Evolutionary conservation across 2,113 vertebrate species (phyloP), one percentile per base, ranked within the genome.

Genomic region (Ictidomys tridecemlineatus): DNA sequence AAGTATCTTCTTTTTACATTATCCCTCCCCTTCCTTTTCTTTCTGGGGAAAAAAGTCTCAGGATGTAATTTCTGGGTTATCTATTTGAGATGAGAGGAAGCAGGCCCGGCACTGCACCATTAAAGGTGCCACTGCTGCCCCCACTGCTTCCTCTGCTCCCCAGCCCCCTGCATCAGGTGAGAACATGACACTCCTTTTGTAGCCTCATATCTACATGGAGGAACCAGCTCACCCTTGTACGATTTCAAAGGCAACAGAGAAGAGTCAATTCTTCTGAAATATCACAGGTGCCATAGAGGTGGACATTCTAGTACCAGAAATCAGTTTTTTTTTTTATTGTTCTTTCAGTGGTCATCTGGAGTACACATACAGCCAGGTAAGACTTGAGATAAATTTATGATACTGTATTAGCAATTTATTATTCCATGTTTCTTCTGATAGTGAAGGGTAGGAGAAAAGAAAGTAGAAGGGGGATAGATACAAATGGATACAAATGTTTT

Each of bases 51-150:
- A 11, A 90, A 77, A 61, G 30, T 94, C 92, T 94, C 72, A 93
- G 95, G 93, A 92, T 97, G 80, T 93, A 95, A 97, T 97, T 98
- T 94, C 95, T 95, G 69, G 83, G 92, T 97, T 94, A 84, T 97
- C 76, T 89, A n/a, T 61, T 39, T 48, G 79, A 28, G 61, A 87
- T 58, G 84, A 96, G 94, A 95, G 58, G 78, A 91, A 95, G 34
- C 42, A 56, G 42, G 56, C 85, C 79, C 53, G 82, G 22, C 20
- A 87, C 61, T 56, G 39, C 39, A 48, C 34, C 72, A 8, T 26
- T 58, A 45, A 84, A 97, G 96, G 90, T 85, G 45, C 90, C 78
- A 42, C 83, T 48, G 51, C n/a, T 0, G 4, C 10, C 0, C 4
- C 65, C 74, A 85, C 79, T 85, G 91, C n/a, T 24, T 80, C 53